Percentiles rank a stretch among this genome's conserved stretches.
These are phyloP conservation scores for Hypanus sabinus DNA, from an alignment of 2,113 vertebrate species.

Conservation along the genomic window DNA sequence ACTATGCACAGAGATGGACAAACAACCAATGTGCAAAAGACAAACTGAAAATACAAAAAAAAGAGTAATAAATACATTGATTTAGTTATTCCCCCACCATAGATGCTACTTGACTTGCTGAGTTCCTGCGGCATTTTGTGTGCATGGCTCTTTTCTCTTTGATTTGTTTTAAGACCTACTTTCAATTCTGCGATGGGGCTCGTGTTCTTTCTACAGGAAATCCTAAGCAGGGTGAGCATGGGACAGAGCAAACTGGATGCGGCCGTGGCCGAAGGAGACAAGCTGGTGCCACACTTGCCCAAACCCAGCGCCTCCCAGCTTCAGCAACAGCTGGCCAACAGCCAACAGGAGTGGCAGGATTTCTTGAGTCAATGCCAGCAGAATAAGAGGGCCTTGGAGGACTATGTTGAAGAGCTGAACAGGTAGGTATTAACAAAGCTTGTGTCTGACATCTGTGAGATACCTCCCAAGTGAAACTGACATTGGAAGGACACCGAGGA, in stretches of 20 bases:
- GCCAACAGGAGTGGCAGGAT: conserved; percentile 70
- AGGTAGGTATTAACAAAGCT: conserved; percentile 45
- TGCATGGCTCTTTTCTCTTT: background rate
- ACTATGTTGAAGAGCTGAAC: conserved; percentile 63
- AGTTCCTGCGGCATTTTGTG: no score
- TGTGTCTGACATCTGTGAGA: background rate
- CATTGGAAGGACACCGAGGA: background rate
- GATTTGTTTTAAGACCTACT: background rate
- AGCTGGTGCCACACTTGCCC: conserved; percentile 66
- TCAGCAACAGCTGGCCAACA: conserved; percentile 70
- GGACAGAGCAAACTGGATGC: conserved; percentile 66
- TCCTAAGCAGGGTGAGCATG: conserved; percentile 60
- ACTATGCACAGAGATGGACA: no score
- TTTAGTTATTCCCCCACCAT: no score
- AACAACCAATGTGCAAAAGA: no score
- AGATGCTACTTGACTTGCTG: no score
- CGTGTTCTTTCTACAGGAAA: conserved; percentile 52
- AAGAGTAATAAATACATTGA: no score
- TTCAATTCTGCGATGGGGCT: background rate
- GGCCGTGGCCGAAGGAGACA: conserved; percentile 72
- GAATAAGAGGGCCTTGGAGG: conserved; percentile 66
- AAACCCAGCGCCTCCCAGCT: conserved; percentile 64
- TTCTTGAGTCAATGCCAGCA: conserved; percentile 69
- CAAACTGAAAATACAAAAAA: no score
- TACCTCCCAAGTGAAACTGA: background rate